phyloP scores from a whole-genome alignment of 2,888 invertebrate species.

The Limnephilus rhombicus region DNA sequence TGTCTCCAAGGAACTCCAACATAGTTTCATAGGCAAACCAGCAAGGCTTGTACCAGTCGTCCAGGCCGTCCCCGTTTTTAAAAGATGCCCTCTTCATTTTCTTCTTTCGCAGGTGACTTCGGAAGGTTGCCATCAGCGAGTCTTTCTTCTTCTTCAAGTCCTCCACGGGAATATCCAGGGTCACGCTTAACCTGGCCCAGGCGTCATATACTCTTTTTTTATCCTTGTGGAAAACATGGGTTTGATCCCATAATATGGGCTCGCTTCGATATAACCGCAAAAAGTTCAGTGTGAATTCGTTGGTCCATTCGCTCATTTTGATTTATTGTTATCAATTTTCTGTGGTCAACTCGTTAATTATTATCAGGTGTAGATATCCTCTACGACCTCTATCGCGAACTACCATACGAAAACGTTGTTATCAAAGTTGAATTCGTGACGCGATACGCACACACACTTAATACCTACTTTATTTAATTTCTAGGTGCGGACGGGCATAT shows the following conservation, averaged over 20 bases:
- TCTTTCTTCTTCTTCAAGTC: slow-evolving; percentile 13
- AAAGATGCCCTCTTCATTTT: background rate
- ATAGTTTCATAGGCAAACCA: background rate
- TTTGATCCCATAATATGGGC: background rate
- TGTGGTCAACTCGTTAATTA: too few species aligned
- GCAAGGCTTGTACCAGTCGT: background rate
- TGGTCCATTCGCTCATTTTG: background rate
- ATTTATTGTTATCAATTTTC: background rate
- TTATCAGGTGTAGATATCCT: too few species aligned
- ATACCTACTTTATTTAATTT: too few species aligned
- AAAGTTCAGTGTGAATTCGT: background rate
- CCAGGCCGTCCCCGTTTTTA: background rate
- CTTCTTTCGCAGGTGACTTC: background rate
- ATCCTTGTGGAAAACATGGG: background rate
- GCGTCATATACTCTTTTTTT: background rate
- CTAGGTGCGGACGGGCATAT: background rate
- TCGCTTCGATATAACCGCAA: background rate
- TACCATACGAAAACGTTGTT: too few species aligned
- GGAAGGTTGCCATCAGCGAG: background rate
- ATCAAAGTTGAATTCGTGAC: background rate
- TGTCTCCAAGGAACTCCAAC: background rate
- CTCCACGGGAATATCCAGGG: background rate
- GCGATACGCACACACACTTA: background rate
- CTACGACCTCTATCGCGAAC: too few species aligned
- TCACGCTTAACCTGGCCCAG: background rate